Evolutionary conservation across 2,113 vertebrate species (phyloP), one percentile per base, ranked within the genome.

Genomic region (Forbesichthys agassizii): DNA sequence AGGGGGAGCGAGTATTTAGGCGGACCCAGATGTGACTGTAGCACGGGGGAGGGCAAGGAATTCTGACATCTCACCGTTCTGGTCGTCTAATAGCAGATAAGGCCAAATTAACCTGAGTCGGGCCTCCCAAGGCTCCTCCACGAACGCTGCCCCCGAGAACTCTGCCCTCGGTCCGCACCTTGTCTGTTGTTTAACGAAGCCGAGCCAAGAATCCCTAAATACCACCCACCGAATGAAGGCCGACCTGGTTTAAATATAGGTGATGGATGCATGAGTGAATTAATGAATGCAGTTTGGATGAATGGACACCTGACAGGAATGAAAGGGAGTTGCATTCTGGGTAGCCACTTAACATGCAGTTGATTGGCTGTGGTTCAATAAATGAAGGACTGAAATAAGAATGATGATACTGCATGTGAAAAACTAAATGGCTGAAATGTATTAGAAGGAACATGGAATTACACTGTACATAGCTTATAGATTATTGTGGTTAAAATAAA

Each of bases 1-100:
- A 33, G 36, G 69, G 11, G 11, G 5, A 9, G 64, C 3, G 61
- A 70, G 71, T 87, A 85, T 87, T 88, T 88, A 90, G 52, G 79
- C 69, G 54, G 75, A 9, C 66, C 84, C 88, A 90, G 86, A 90
- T 89, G 89, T 82, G 81, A 71, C 47, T 86, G 88, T 88, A 82
- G 84, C 83, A 56, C n/a, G 10, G 9, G 81, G 80, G 73, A 68
- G 4, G 73, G 74, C 64, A 12, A 71, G 8, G 42, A 48, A 73
- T 64, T 83, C 77, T 85, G 83, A 88, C 81, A 84, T 61, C 71
- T 77, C 33, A 20, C 10, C 8, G 57, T 59, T 27, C 27, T 48
- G 86, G 69, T 64, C 66, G 68, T 57, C 18, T 53, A 11, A 51
- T 51, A 9, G 48, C 53, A 82, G 80, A 84, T 80, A 84, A 80